Conservation (phyloP, 2,888 invertebrate genomes). For the Hedychridium roseum region DNA sequence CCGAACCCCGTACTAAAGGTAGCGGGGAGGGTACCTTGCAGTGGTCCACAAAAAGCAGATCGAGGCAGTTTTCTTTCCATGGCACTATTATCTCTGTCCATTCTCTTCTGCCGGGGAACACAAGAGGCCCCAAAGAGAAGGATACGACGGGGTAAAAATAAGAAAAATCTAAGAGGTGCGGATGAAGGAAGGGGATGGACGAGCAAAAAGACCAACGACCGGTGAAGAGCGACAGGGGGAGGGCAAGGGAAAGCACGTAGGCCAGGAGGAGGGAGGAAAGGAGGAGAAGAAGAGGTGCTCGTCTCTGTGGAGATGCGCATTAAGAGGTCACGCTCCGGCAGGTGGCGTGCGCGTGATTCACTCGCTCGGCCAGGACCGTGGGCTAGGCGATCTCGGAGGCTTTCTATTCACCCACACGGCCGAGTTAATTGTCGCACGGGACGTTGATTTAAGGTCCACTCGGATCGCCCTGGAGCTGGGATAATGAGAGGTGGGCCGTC, state of each 20-base stretch:
- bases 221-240: no score
- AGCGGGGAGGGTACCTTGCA: slow-evolving; percentile 20
- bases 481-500: slow-evolving; percentile 35
- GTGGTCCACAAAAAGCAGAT: slow-evolving; percentile 22
- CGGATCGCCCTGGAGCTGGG: slow-evolving; percentile 32
- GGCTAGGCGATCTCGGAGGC: slow-evolving; percentile 33
- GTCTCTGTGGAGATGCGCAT: slow-evolving; percentile 44
- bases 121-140: no score
- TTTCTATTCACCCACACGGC: slow-evolving; percentile 45
- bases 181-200: no score
- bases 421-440: slow-evolving; percentile 47
- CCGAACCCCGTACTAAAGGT: background rate
- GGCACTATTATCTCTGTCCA: no score
- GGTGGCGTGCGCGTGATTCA: slow-evolving; percentile 58
- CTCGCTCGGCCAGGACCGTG: slow-evolving; percentile 39
- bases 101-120: no score
- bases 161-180: no score
- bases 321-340: slow-evolving; percentile 59
- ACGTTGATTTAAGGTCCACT: slow-evolving; percentile 43
- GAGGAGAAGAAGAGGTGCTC: slow-evolving; percentile 4
- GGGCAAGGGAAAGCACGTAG: no score
- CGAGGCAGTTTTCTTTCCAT: no score
- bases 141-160: no score
- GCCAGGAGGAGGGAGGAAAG: background rate
- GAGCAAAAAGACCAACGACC: no score